Evolutionary conservation across 2,797 vertebrate species (phyloP), one percentile per base, ranked within the genome.

Genomic region (Allobates femoralis): DNA sequence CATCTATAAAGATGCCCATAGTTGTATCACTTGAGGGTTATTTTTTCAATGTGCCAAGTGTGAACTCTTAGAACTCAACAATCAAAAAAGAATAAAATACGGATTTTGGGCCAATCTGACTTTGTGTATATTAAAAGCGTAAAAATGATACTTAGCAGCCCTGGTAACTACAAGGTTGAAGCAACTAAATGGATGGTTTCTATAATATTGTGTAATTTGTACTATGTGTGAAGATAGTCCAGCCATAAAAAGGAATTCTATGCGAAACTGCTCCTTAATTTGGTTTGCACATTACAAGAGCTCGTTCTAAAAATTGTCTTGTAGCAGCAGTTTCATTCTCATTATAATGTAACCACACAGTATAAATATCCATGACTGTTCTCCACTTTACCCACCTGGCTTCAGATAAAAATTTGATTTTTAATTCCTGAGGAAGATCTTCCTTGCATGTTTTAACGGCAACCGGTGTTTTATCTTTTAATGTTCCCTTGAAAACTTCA

Each of bases 391-490:
- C 93, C 88, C 89, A 97, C 97, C 97, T 97, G 91, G 98, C 98
- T 93, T 99, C 98, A 76, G 98, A 98, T 86, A 99, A 95, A 93
- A 99, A 99, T 90, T 98, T 96, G 91, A 98, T 98, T 95, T 99
- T 99, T 89, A 99, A 88, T 89, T 99, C 98, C 90, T 98, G 97
- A 89, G 97, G 97, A 91, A 99, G 95, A 93, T 98, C 97, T 94
- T 99, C 98, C 94, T 99, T 99, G 91, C 98, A 99, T 0, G 98
- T 99, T 93, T 99, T 99, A 79, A 99, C 96, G 30, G 98, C 98
- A n/a, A 99, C 96, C 0, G 94, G 91, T 16, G 94, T 97, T 93
- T 98, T 99, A 94, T 99, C 98, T 69, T 96, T 97, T 89, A 99
- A 93, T 0, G 94, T 96, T 87, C 98, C 98, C 88, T 98, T 98